Evolutionary conservation across 2,113 vertebrate species (phyloP), one percentile per base, ranked within the genome.

Genomic region (Hemibagrus wyckioides): DNA sequence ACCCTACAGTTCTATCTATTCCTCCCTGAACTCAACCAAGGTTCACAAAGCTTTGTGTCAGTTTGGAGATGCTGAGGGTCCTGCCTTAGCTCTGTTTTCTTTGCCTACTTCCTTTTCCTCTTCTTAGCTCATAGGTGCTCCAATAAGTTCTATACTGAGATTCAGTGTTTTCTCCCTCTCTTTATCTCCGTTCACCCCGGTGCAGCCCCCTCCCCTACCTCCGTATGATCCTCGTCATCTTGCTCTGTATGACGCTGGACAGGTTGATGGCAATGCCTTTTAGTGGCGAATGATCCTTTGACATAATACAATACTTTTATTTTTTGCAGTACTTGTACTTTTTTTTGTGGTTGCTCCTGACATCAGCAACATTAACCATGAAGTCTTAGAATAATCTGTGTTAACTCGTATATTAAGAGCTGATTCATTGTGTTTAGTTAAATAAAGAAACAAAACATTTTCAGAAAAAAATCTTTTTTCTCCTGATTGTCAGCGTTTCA

Each of bases 81-180:
- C 23, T 54, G 63, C 80, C 54, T 83, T 75, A 80, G 67, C 80
- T 48, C 44, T 83, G 7, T 59, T 86, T 86, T 90, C 80, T 88
- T 84, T n/a, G 44, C 83, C 63, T 84, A 57, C 87, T 85, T 87
- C 44, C 88, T 67, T 59, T 65, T 69, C 52, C 87, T 79, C 86
- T 87, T 73, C 77, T 41, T 57, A 39, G 83, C 48, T 81, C 83
- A 67, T 76, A 36, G 54, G 33, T 44, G 80, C 50, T 85, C 59
- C 71, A 59, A 80, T 84, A 77, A 88, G 76, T 88, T 89, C 73
- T 89, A 71, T 76, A 85, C 52, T 57, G 50, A 89, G 83, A 86
- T 39, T 63, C 44, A 83, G 41, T 50, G 36, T 57, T 80, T 89
- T 95, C 92, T 93, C 90, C 93, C 91, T 94, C 91, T 93, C 90